These are phyloP conservation scores for Bostrychus sinensis DNA, from an alignment of 2,113 vertebrate genomes.

Conservation along the genomic window DNA sequence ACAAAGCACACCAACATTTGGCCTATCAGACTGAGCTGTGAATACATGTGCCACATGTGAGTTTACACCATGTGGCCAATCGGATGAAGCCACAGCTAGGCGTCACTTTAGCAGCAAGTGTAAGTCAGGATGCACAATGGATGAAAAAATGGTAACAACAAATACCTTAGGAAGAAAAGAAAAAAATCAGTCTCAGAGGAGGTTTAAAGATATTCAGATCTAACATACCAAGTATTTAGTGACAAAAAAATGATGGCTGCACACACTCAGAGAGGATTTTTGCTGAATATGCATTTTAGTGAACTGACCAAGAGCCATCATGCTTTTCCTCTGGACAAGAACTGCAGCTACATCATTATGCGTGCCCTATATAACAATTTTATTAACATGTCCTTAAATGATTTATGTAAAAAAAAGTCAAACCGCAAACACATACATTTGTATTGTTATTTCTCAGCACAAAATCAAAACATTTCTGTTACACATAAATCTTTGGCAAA, in stretches of 20 bases:
- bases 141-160: neutral
- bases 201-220: neutral
- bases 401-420: neutral
- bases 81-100: neutral
- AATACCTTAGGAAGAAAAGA: neutral
- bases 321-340: neutral
- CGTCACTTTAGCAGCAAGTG: neutral
- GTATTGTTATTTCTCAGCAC: neutral
- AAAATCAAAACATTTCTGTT: neutral
- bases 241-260: neutral
- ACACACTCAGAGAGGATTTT: neutral
- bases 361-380: neutral
- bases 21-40: neutral
- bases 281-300: neutral
- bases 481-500: neutral
- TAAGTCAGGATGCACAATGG: slow-evolving; percentile 4
- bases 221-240: no score
- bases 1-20: neutral
- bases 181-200: neutral
- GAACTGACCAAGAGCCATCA: neutral
- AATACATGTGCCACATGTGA: neutral
- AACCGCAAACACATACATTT: no score
- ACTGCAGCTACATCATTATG: neutral
- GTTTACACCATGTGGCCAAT: neutral
- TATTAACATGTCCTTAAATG: neutral